Evolutionary conservation across 2,797 vertebrate genomes (phyloP).

Genomic region (Peromyscus attwateri): DNA sequence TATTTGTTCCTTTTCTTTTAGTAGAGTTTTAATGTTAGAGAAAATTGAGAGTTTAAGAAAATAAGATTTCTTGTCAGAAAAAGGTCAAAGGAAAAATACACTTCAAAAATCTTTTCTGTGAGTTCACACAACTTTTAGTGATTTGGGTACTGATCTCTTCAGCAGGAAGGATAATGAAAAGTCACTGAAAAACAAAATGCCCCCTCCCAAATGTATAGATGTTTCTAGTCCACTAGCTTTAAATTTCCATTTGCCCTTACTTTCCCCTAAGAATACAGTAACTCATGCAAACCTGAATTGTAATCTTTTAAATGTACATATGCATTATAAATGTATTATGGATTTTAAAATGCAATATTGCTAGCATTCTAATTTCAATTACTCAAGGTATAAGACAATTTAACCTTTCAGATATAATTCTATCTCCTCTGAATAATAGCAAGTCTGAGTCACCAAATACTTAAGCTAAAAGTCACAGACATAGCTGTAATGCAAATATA

Average conservation of each 20-base stretch:
- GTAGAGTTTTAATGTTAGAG: not conserved
- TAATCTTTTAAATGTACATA: constrained; percentile 77
- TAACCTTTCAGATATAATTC: constrained; percentile 78
- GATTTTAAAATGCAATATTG: constrained; percentile 82
- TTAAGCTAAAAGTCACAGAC: constrained; percentile 60
- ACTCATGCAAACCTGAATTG: constrained; percentile 75
- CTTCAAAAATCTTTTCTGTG: not conserved
- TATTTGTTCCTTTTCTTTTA: not conserved
- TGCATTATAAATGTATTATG: constrained; percentile 74
- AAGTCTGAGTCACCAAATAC: constrained; percentile 47
- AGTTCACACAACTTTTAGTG: constrained; percentile 32
- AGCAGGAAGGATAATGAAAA: constrained; percentile 8
- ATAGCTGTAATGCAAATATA: constrained; percentile 18
- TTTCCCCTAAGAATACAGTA: constrained; percentile 49
- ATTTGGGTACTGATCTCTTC: constrained; percentile 6
- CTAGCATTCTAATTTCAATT: constrained; percentile 84
- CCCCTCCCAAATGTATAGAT: not conserved
- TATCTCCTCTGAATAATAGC: constrained; percentile 53
- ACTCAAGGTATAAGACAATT: constrained; percentile 71
- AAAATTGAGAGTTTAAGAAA: constrained; percentile 14
- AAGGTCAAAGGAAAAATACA: not conserved
- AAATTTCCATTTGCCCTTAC: constrained; percentile 55
- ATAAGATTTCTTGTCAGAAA: constrained; percentile 42
- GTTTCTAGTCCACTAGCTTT: not conserved
- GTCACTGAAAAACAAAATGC: not conserved